Percentiles rank a stretch among this genome's conserved stretches.
These are phyloP conservation scores for Helostoma temminkii DNA, from an alignment of 2,797 vertebrate genomes.

Conservation along the genomic window DNA sequence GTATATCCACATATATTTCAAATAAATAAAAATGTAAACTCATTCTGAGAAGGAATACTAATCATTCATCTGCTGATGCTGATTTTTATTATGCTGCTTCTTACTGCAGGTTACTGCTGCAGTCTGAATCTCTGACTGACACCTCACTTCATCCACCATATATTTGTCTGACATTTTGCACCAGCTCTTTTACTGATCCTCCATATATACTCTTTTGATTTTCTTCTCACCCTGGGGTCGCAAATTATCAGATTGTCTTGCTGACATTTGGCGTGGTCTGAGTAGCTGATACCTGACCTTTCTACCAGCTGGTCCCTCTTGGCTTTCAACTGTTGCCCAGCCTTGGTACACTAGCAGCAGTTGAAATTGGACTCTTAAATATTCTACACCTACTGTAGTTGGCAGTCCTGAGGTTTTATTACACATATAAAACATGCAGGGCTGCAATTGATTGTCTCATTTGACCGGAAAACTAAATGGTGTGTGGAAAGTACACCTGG, in stretches of 20 bases:
- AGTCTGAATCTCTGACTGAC: slow-evolving; percentile 62
- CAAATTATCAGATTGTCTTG: slow-evolving; percentile 71
- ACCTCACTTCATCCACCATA: slow-evolving; percentile 49
- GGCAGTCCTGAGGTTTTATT: slow-evolving; percentile 56
- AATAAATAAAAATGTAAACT: slow-evolving; percentile 18
- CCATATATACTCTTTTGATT: slow-evolving; percentile 61
- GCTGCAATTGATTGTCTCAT: slow-evolving; percentile 62
- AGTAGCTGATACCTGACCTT: slow-evolving; percentile 78
- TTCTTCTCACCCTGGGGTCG: slow-evolving; percentile 51
- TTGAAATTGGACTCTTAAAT: slow-evolving; percentile 61
- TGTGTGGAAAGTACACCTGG: slow-evolving; percentile 50
- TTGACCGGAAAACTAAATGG: slow-evolving; percentile 45
- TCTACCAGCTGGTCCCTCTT: slow-evolving; percentile 53
- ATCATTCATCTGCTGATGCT: slow-evolving; percentile 15
- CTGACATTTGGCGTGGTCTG: slow-evolving; percentile 76
- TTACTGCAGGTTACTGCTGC: neutral
- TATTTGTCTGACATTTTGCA: slow-evolving; percentile 74
- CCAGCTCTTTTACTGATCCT: slow-evolving; percentile 55
- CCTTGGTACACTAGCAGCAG: slow-evolving; percentile 24
- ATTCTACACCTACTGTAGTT: slow-evolving; percentile 52
- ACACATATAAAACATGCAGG: slow-evolving; percentile 62
- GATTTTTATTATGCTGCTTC: neutral
- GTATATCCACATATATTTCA: neutral
- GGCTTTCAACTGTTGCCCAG: slow-evolving; percentile 39
- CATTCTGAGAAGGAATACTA: neutral